Base-by-base conservation (phyloP, 2,888 invertebrate species). In the Punctoribates punctum region DNA sequence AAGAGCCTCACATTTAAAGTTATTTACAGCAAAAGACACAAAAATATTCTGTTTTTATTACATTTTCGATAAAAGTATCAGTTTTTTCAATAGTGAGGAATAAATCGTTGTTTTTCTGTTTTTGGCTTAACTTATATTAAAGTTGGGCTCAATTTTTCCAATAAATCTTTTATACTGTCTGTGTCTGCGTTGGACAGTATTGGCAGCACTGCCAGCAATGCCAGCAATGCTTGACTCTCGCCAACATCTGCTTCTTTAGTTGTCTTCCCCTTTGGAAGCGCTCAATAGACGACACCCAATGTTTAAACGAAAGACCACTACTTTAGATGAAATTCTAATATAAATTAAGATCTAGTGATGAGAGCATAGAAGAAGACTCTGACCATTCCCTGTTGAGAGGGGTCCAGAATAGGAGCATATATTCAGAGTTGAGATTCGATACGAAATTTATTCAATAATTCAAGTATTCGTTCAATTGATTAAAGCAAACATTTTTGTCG, bases 301-400 rank as follows among this genome's bases (percentile, higher is more conserved):
- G 62, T 62, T 34, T 9, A 62, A 62, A 27, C 29, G 62, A 62
- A 62, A 54, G 54, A 62, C 29, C 62, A 62, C 62, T 62, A 62
- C 62, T 62, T 62, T 11, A 62, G 3, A 62, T 62, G 13, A 29
- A 62, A 62, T 27, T 15, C 62, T 62, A 62, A 29, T 62, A 29
- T 29, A 20, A 23, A 29, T 5, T 62, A 15, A 62, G 9, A n/a
- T n/a, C n/a, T n/a, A n/a, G n/a, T n/a, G n/a, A n/a, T 54, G n/a
- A 54, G 20, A 5, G 17, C 20, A 54, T 54, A 42, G 42, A 20
- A 20, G 20, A 54, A 54, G 20, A 20, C 15, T 23, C 23, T 54
- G 20, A 23, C 23, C 20, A 54, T 17, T 62, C 11, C 17, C 20
- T 5, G 62, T 34, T 6, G 29, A 29, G 62, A 54, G 13, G 23